Base-by-base conservation (phyloP, 2,888 invertebrate species). In the Pyrrhosoma nymphula region DNA sequence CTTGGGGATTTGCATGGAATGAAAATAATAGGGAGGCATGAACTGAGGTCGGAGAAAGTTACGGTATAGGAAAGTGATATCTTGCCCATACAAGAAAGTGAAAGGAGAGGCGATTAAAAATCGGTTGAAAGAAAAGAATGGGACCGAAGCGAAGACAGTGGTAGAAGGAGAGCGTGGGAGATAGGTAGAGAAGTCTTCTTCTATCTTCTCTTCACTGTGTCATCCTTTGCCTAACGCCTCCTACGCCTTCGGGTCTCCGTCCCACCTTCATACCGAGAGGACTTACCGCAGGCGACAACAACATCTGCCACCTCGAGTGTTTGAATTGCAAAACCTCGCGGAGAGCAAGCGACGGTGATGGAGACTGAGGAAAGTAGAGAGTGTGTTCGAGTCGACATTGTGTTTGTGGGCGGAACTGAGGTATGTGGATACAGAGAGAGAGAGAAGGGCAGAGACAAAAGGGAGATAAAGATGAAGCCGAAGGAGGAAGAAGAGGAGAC, bases 271-370 rank as follows among this genome's bases (percentile, higher is more conserved):
- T 69, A 2, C 91, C 91, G 39, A 60, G 60, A 91, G 91, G 63
- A 63, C 69, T 75, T 39, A 93, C 93, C 69, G 93, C 93, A 55
- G 93, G 69, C 93, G 93, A 93, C 93, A 93, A 93, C 93, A 93
- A 69, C 93, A 93, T 93, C 93, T 93, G 93, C 63, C 93, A 47
- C 69, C 47, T 55, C 69, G 47, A 93, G 93, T 93, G 69, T 93
- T 93, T 93, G 93, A 93, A 93, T 93, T 93, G 93, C 93, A 93
- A 93, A 93, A 93, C 93, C 60, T 12, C 60, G 47, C 26, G 75
- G 93, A 93, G 63, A 75, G 56, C 93, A 93, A 69, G 93, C 93
- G 26, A 18, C 8, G 91, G 90, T 56, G 23, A 35, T 60, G 26
- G 39, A 26, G 35, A 63, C 6, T 35, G 35, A 63, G 47, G 8